Evolutionary conservation across 2,113 vertebrate genomes (phyloP).

Genomic region (Xerus inauris): DNA sequence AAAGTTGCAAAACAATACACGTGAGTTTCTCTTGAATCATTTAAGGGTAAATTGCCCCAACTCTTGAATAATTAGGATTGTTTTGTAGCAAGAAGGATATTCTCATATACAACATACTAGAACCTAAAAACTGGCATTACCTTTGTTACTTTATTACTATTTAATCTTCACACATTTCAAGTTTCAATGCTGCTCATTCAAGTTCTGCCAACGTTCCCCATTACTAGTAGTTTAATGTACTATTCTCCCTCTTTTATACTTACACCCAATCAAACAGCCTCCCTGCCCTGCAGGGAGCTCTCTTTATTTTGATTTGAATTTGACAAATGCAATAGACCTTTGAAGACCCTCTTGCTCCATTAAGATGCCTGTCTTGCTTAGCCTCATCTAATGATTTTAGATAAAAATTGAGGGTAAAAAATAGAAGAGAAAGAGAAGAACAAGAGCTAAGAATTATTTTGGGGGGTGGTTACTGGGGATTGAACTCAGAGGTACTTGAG

Average conservation of each 20-base stretch:
- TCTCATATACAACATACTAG: neutral
- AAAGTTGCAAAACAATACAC: neutral
- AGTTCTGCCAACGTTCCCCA: neutral
- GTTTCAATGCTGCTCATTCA: neutral
- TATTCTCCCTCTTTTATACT: neutral
- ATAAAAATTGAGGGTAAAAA: neutral
- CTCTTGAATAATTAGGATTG: neutral
- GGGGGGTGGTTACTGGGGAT: no score
- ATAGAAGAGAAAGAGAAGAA: neutral
- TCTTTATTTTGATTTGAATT: neutral
- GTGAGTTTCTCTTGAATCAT: neutral
- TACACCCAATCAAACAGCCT: neutral
- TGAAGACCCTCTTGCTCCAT: neutral
- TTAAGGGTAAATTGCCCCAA: neutral
- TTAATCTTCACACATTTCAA: neutral
- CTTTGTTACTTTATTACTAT: neutral
- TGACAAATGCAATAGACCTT: neutral
- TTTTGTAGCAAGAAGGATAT: neutral
- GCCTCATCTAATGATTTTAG: neutral
- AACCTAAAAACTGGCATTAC: neutral
- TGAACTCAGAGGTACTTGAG: no score
- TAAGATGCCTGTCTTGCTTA: neutral
- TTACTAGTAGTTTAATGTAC: no score
- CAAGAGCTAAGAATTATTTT: neutral
- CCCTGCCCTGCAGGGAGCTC: rapidly evolving